These are phyloP conservation scores for Mesorhabditis spiculigera DNA, from an alignment of 2,888 invertebrate genomes.

Conservation along the genomic window DNA sequence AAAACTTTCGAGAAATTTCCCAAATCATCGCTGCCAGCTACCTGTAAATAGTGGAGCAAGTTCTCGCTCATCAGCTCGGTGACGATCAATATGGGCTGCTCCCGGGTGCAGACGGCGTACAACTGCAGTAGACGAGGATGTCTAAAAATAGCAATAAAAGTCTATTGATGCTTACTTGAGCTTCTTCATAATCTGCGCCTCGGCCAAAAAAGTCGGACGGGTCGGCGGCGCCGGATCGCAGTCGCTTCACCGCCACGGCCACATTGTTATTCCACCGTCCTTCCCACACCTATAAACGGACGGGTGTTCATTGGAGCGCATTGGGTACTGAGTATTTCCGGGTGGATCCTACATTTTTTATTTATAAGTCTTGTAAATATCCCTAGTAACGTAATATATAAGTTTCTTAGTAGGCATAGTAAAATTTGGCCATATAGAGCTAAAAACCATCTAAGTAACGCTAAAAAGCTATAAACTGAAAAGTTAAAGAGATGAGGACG, in stretches of 20 bases:
- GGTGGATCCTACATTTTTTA: no score
- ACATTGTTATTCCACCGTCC: conserved; percentile 99
- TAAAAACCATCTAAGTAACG: no score
- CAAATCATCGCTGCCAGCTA: conserved; percentile 8
- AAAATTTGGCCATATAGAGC: no score
- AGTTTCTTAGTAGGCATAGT: no score
- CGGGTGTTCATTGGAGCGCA: no score
- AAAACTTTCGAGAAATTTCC: no score
- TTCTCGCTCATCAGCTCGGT: conserved; percentile 99
- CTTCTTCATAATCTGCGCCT: conserved; percentile 99
- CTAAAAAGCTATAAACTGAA: no score
- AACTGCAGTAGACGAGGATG: conserved; percentile 93
- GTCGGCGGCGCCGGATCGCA: conserved; percentile 79
- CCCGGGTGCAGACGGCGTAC: conserved; percentile 97
- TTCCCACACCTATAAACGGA: conserved; percentile 77
- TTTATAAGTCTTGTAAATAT: no score
- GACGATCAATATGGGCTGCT: conserved; percentile 98
- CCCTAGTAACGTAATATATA: no score
- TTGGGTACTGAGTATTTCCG: no score
- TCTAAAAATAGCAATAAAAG: conserved; percentile 60
- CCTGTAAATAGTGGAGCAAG: conserved; percentile 79
- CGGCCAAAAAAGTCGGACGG: conserved; percentile 97
- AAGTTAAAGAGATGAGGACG: no score
- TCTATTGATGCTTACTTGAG: conserved; percentile 60
- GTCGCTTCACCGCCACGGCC: conserved; percentile 87